Evolutionary conservation across 2,797 vertebrate genomes (phyloP), one percentile per base, ranked within the genome.

Genomic region (Pipistrellus kuhlii): DNA sequence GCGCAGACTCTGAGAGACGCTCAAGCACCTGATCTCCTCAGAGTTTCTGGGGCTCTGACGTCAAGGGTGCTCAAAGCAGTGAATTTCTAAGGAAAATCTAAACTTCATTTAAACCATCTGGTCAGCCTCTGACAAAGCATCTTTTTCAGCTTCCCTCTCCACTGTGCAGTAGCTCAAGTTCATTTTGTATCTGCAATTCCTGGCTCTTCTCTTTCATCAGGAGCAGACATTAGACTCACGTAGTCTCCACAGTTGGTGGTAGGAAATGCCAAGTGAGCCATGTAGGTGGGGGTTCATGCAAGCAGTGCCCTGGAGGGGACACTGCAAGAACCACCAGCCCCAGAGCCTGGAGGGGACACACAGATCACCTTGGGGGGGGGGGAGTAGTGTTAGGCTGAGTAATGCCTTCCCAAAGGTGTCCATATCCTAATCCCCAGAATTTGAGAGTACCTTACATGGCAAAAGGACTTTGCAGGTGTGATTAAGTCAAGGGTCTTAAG

Each of bases 41-140:
- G 44, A 59, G 15, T 48, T 85, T 55, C 21, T 44, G 44, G 48
- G n/a, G 4, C 69, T 88, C 85, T 93, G 73, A 93, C 5, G 0
- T 83, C 5, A 1, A 89, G 9, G 14, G 23, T 18, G 69, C 46
- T 75, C 48, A n/a, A 62, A 90, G 46, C 38, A 62, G n/a, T 0
- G 46, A 81, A 8, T 62, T 32, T 92, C 38, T 72, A 32, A 86
- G 90, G 57, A 72, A 92, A 94, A 73, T 20, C 30, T 57, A 85
- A 91, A 80, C 23, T 18, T 87, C 68, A 82, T 71, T 81, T 51
- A 53, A 90, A 69, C 72, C 97, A 94, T 95, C 78, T 94, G 90
- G 77, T 73, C 59, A 64, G 71, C 15, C 73, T 94, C 71, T 35
- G 64, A 71, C 44, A 80, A 62, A 95, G 59, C 27, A 30, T 95